Percentiles rank a stretch among this genome's conserved stretches.
phyloP scores from a whole-genome alignment of 1,140 invertebrate genomes.

The Dinothrombium tinctorium region DNA sequence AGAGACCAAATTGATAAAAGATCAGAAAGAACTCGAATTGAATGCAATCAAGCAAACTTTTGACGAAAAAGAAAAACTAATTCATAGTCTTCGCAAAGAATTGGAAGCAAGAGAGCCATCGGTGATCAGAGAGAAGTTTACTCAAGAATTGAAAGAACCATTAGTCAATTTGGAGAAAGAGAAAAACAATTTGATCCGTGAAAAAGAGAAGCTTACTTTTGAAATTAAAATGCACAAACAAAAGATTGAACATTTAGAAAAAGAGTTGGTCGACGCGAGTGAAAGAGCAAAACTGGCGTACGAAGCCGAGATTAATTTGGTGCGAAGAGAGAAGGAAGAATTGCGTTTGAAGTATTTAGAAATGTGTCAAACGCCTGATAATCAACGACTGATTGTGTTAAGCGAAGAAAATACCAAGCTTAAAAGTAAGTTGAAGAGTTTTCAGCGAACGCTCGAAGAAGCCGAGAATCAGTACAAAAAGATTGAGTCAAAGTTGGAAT shows the following conservation, averaged over 20 bases:
- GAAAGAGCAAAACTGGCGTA: conserved; percentile 5
- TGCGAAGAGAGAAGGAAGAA: conserved; percentile 10
- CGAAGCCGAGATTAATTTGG: conserved; percentile 5
- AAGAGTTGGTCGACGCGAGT: conserved; percentile 9
- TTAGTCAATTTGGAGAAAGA: conserved; percentile 4
- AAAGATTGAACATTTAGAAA: conserved; percentile 8
- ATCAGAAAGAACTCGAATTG: conserved; percentile 8
- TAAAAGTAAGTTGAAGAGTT: neutral
- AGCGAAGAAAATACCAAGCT: conserved; percentile 7
- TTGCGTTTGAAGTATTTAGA: conserved; percentile 2
- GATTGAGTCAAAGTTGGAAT: conserved; percentile 6
- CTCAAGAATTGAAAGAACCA: conserved; percentile 6
- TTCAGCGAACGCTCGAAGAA: conserved; percentile 5
- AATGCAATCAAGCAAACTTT: neutral
- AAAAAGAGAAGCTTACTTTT: neutral
- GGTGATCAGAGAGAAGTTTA: neutral
- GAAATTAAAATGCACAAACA: conserved; percentile 8
- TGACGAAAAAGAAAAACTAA: conserved; percentile 2
- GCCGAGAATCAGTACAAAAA: conserved; percentile 5
- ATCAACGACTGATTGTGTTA: neutral
- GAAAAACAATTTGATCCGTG: neutral
- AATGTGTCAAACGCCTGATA: conserved; percentile 8
- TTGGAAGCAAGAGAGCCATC: conserved; percentile 2
- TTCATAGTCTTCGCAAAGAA: conserved; percentile 2
- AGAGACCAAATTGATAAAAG: conserved; percentile 7